Evolutionary conservation across 2,113 vertebrate genomes (phyloP).

Genomic region (Potamarius usumacintae): DNA sequence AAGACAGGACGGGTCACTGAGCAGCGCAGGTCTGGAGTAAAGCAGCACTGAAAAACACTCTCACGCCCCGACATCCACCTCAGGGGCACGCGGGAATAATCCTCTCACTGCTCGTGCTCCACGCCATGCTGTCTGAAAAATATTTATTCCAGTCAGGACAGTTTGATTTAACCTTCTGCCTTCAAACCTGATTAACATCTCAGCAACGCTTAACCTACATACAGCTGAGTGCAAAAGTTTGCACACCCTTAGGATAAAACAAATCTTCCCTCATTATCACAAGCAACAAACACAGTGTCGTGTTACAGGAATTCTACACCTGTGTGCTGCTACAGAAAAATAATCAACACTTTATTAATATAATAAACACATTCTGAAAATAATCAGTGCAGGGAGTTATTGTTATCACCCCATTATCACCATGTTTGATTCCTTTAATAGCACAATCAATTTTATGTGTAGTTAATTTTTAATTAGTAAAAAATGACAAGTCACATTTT

Average conservation of each 20-base stretch:
- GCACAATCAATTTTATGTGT: too few species aligned
- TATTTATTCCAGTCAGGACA: not conserved
- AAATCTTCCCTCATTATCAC: not conserved
- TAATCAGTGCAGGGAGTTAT: too few species aligned
- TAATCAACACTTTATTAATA: too few species aligned
- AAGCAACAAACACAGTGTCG: too few species aligned
- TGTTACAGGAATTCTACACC: too few species aligned
- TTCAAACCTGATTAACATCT: not conserved
- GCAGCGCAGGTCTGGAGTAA: not conserved
- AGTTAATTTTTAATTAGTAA: too few species aligned
- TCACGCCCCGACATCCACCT: not conserved
- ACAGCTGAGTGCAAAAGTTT: not conserved
- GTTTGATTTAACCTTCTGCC: not conserved
- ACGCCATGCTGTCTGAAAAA: not conserved
- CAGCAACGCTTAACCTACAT: not conserved
- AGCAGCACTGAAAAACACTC: not conserved
- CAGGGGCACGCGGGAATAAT: too few species aligned
- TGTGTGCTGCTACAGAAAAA: too few species aligned
- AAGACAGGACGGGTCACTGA: conserved; percentile 8
- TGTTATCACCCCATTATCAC: too few species aligned
- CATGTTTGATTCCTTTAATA: too few species aligned
- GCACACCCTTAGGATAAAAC: not conserved
- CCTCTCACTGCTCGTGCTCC: not conserved
- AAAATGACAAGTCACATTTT: too few species aligned
- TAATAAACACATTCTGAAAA: too few species aligned